A percentile compares a stretch with the other conserved stretches of the same genome.
Conservation (phyloP, 2,888 invertebrate species). For the Agonum fuliginosum region DNA sequence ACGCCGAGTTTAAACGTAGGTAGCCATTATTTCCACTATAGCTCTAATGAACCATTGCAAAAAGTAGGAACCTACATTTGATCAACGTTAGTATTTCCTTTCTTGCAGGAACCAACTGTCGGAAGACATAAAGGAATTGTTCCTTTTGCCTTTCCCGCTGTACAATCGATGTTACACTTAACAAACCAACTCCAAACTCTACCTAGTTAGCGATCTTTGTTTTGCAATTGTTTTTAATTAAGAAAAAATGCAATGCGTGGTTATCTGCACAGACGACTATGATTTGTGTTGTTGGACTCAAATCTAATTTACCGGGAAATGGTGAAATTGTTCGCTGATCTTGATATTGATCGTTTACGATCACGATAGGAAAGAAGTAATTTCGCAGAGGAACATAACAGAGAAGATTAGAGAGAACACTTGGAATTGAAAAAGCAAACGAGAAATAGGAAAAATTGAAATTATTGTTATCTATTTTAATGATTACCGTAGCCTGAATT, state of each 20-base stretch:
- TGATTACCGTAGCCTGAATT: no score
- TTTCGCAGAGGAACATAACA: not conserved
- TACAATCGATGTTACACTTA: constrained; percentile 11
- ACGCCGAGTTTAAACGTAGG: no score
- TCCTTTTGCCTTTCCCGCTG: constrained; percentile 32
- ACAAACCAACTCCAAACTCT: not conserved
- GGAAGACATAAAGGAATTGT: not conserved
- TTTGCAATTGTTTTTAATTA: constrained; percentile 15
- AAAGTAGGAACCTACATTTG: not conserved
- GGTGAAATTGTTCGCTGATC: constrained; percentile 17
- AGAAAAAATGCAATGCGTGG: constrained; percentile 1
- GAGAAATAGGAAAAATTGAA: no score
- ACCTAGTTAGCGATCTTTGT: not conserved
- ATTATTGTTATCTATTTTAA: no score
- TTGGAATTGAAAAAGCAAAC: no score
- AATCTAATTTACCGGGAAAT: constrained; percentile 37
- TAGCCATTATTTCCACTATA: no score
- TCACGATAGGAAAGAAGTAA: not conserved
- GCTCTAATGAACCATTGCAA: no score
- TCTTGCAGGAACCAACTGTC: not conserved
- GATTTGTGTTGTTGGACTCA: constrained; percentile 6
- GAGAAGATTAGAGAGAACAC: not conserved
- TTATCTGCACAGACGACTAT: constrained; percentile 7
- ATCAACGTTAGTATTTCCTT: not conserved
- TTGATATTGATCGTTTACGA: constrained; percentile 3